Evolutionary conservation across 2,888 invertebrate species (phyloP).

Genomic region (Sisyra nigra): DNA sequence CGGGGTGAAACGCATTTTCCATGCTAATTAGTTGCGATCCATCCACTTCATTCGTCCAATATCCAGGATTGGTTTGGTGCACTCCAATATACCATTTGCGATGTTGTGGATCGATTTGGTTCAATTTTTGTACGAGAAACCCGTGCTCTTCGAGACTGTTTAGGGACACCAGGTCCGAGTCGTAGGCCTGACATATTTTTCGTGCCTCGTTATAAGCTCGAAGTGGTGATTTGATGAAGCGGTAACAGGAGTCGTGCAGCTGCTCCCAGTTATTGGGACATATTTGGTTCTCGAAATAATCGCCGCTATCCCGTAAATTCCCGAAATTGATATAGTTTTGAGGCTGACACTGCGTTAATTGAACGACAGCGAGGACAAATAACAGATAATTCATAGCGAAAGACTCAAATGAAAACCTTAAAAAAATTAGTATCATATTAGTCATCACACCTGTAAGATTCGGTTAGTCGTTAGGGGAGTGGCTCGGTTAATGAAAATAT

Average conservation of each 20-base stretch:
- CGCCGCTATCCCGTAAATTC: conserved; percentile 14
- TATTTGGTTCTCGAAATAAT: conserved; percentile 21
- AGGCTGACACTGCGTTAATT: too few relatives aligned
- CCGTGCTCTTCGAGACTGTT: conserved; percentile 74
- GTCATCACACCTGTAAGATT: too few relatives aligned
- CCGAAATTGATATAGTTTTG: conserved; percentile 12
- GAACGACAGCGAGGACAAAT: too few relatives aligned
- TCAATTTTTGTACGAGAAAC: conserved; percentile 69
- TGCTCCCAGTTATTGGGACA: conserved; percentile 85
- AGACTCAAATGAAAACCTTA: too few relatives aligned
- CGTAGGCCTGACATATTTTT: conserved; percentile 65
- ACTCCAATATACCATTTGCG: conserved; percentile 77
- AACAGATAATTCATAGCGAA: too few relatives aligned
- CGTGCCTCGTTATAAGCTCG: conserved; percentile 66
- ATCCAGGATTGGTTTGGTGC: conserved; percentile 52
- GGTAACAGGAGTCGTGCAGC: conserved; percentile 68
- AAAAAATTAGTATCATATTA: too few relatives aligned
- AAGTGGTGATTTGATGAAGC: conserved; percentile 76
- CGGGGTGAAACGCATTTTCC: conserved; percentile 69
- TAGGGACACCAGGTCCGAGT: conserved; percentile 64
- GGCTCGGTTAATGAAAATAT: too few relatives aligned
- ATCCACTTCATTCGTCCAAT: conserved; percentile 73
- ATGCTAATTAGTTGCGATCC: conserved; percentile 60
- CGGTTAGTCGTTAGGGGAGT: too few relatives aligned
- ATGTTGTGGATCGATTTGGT: conserved; percentile 69